Base-by-base conservation (phyloP, 2,888 invertebrate genomes). In the Pyralis farinalis region DNA sequence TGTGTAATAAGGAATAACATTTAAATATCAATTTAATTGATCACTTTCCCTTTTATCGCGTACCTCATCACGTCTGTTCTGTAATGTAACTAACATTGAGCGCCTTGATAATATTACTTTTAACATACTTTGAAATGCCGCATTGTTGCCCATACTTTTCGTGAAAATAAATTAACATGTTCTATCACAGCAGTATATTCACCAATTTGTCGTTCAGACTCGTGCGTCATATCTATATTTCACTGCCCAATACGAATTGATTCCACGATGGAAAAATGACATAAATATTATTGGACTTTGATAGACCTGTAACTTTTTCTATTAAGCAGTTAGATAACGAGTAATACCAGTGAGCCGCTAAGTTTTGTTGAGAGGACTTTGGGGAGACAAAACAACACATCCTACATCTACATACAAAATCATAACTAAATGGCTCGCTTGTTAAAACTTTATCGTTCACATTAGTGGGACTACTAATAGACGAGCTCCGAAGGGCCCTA, bases 321-420 rank as follows among this genome's bases (percentile, higher is more conserved):
- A 64, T 66, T 59, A 63, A 58, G 51, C 49, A 37, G 36, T 37
- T 34, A 30, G 42, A 43, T 42, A 42, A 46, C 34, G 53, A 59
- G 57, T 54, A 53, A 58, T 64, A 58, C 53, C 61, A 60, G 57
- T 65, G 62, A 37, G 43, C 32, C 32, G 39, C 51, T 16, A 63
- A 74, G 58, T 72, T 72, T 62, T 67, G 70, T 71, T 65, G 53
- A 46, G 48, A 44, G 46, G 46, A 43, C 66, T 55, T 58, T 48
- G 41, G 67, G 65, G 63, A 63, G 40, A 43, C 30, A 44, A 58
- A 53, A 61, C 51, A 54, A 63, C 62, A 63, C 57, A 54, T 43
- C 16, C 16, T 16, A 36, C 47, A 49, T 43, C 49, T 46, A 53
- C 49, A 51, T 51, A 44, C 43, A 42, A 44, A 46, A 55, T 48